A percentile compares a stretch with the other conserved stretches of the same genome.
phyloP scores from a whole-genome alignment of 2,797 vertebrate species.

The Enteromius afrohamiltoni region DNA sequence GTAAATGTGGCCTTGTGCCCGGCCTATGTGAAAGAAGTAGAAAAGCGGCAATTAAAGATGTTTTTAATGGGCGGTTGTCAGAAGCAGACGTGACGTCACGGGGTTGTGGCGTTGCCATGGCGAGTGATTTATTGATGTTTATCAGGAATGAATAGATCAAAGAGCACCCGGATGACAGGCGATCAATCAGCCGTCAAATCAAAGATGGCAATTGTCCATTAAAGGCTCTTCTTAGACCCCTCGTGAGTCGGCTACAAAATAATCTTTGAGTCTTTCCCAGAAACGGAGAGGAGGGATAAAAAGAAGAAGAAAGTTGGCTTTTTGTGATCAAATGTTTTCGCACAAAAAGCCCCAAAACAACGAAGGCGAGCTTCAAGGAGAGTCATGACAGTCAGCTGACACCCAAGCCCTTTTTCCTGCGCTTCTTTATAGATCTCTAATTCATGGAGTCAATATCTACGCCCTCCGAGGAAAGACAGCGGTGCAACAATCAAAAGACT shows the following conservation, averaged over 20 bases:
- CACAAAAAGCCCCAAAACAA: conserved; percentile 59
- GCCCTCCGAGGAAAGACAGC: conserved; percentile 44
- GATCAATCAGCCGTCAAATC: conserved; percentile 98
- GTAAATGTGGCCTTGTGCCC: conserved; percentile 50
- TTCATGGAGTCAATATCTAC: conserved; percentile 66
- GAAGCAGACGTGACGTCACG: conserved; percentile 85
- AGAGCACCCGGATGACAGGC: conserved; percentile 84
- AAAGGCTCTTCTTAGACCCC: conserved; percentile 77
- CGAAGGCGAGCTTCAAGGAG: conserved; percentile 69
- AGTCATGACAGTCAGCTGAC: conserved; percentile 77
- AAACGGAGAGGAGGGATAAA: conserved; percentile 30
- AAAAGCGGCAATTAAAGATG: conserved; percentile 68
- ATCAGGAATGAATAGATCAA: conserved; percentile 89
- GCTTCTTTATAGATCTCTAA: conserved; percentile 69
- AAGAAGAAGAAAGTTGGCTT: conserved; percentile 57
- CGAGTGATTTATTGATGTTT: conserved; percentile 96
- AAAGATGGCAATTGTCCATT: conserved; percentile 93
- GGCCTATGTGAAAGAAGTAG: conserved; percentile 42
- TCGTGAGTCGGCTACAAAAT: conserved; percentile 56
- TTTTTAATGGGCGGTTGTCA: conserved; percentile 75
- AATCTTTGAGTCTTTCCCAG: conserved; percentile 54
- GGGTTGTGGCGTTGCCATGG: conserved; percentile 79
- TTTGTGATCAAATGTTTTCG: conserved; percentile 63
- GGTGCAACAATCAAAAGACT: conserved; percentile 46
- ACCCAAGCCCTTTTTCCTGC: conserved; percentile 70